phyloP scores from a whole-genome alignment of 1,140 invertebrate genomes.

The honey bee (Apis mellifera) region Amel_HAv3.1 CM009935.2:2902001-2902500 shows the following conservation, averaged over 20 bases:
- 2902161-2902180: too few relatives aligned
- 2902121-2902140: too few relatives aligned
- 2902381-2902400: background rate
- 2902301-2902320: conserved; percentile 32
- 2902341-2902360: background rate
- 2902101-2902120: too few relatives aligned
- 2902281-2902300: conserved; percentile 25
- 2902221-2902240: background rate
- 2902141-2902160: too few relatives aligned
- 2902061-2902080: too few relatives aligned
- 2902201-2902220: background rate
- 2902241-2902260: background rate
- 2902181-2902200: background rate
- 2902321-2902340: background rate
- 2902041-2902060: too few relatives aligned
- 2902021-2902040: too few relatives aligned
- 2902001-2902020: too few relatives aligned
- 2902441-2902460: background rate
- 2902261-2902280: background rate
- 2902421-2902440: background rate
- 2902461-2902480: background rate
- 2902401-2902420: background rate
- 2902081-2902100: too few relatives aligned
- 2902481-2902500: background rate
- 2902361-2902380: conserved; percentile 21